Evolutionary conservation across 2,797 vertebrate genomes (phyloP).

Genomic region (Malurus splendens): DNA sequence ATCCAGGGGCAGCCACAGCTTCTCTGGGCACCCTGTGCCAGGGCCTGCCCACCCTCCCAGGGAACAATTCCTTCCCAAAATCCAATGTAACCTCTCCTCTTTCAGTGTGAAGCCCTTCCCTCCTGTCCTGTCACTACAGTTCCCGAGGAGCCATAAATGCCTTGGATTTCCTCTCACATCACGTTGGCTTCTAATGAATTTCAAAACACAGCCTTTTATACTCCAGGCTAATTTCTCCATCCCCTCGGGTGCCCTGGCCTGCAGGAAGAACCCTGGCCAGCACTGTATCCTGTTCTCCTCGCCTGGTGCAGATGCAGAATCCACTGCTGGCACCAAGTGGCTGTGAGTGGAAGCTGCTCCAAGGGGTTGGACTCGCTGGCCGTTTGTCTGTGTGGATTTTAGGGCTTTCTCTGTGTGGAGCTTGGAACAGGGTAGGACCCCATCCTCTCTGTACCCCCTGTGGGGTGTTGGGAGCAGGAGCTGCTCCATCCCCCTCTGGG

Average conservation of each 20-base stretch:
- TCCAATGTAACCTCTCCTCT: background rate
- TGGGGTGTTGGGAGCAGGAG: fast-evolving
- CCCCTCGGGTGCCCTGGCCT: background rate
- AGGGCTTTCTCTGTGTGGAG: background rate
- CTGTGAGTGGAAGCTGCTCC: background rate
- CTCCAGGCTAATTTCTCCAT: background rate
- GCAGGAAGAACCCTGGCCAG: background rate
- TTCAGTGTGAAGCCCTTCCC: background rate
- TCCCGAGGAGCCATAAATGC: background rate
- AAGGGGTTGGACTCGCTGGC: fast-evolving
- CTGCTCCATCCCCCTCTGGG: fast-evolving
- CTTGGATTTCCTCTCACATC: background rate
- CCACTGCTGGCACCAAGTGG: slow-evolving; percentile 49
- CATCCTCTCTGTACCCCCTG: fast-evolving
- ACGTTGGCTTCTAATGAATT: background rate
- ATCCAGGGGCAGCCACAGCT: background rate
- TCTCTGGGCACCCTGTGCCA: background rate
- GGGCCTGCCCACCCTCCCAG: fast-evolving
- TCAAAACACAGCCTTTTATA: background rate
- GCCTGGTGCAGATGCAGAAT: background rate
- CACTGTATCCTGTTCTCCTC: fast-evolving
- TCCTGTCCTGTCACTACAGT: background rate
- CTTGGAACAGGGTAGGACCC: fast-evolving
- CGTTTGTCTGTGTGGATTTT: fast-evolving
- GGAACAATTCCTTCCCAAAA: fast-evolving